Base-by-base conservation (phyloP, 2,888 invertebrate species). In the Nephrocerus scutellatus region DNA sequence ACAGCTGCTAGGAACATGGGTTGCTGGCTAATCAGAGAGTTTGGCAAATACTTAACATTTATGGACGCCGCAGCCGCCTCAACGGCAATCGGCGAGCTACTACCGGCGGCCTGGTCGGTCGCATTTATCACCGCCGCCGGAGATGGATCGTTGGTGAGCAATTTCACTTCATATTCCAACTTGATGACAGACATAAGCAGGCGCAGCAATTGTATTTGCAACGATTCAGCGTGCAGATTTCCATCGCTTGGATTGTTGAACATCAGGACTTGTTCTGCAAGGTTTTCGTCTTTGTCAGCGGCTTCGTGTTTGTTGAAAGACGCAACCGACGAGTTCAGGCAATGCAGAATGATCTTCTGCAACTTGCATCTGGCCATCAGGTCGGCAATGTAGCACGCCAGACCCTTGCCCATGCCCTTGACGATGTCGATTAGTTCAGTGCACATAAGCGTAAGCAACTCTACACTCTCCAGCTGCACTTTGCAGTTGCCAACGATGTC, bases 1-100 rank as follows among this genome's bases (percentile, higher is more conserved):
- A 88, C 76, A 19, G 86, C 83, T 14, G 84, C 78, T 20, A 88
- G 68, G 60, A 91, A 88, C 75, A 89, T 84, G 19, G 84, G 80
- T 61, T 90, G 87, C 57, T 87, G 84, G 23, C 80, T 80, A 43
- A 84, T 80, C 24, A 79, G 66, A 41, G 78, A 73, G 25, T 80
- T 77, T 14, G 77, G 74, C 32, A 77, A 62, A 54, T 80, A 81
- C 49, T 79, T 77, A 4, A 79, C 67, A 46, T 72, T 72, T 28
- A 51, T 49, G 7, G 52, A 49, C 5, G 56, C 46, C n/a, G 48
- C 37, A 1, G 57, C 55, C 4, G 55, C 53, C 6, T 52, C 54
- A 3, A 52, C 33, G 2, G 44, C 35, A 14, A 46, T 49, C 9
- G 64, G 63, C 2, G 63, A 63, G 38, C 58, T 62, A 43, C 55